Evolutionary conservation across 1,140 invertebrate species (phyloP), one percentile per base, ranked within the genome.

Genomic region (Formica selysi): DNA sequence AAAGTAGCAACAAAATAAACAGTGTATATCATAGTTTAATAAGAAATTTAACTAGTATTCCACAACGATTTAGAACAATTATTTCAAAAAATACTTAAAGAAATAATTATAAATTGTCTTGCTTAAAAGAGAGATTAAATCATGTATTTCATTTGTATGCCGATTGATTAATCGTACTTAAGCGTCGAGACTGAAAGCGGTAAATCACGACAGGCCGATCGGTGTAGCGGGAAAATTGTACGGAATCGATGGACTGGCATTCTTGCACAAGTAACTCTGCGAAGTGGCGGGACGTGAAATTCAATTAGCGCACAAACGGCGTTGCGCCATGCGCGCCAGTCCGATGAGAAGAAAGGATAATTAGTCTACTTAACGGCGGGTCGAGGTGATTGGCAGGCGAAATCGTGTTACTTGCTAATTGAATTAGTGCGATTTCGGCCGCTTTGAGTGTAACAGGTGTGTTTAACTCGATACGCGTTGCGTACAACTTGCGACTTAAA

Each of bases 351-450:
- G 80, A 84, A 87, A 89, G 41, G 68, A 80, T 84, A 87, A 89
- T 89, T 89, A 85, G 87, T 81, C 80, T 76, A 89, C 87, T 89
- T 89, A 87, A 36, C 29, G 59, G 59, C 32, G 44, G 26, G 59
- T 62, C 67, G 79, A 65, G 16, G 68, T 84, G 85, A 86, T 86
- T 84, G 85, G 85, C 85, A 74, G 68, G 41, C 80, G 59, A 83
- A 86, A 74, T 74, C 48, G 61, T 38, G 85, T 86, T 86, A 86
- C 85, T 29, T 64, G 62, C 48, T 86, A 86, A 86, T 83, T 64
- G 79, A 73, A 84, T 86, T 86, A 86, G 85, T 36, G 22, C 61
- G 78, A 86, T 86, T 86, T 86, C 67, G 85, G 65, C 78, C 68
- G 68, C 22, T 86, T 62, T 83, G 54, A 62, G 32, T 16, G 68